Evolutionary conservation across 2,113 vertebrate species (phyloP).

Genomic region (Mesocricetus auratus): DNA sequence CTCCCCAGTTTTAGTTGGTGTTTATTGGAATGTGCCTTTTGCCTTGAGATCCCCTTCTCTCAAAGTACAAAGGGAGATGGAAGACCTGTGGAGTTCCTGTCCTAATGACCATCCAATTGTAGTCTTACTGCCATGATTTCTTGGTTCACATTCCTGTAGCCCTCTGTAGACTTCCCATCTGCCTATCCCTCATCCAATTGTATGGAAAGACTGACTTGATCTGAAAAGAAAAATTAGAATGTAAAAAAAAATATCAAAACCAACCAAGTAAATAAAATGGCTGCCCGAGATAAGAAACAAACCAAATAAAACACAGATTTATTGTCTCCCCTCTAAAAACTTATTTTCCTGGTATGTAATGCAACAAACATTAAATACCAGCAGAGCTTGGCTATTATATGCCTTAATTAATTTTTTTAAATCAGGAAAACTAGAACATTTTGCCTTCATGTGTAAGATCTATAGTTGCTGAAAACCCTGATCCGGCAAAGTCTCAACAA

Average conservation of each 20-base stretch:
- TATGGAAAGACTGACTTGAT: conserved; percentile 26
- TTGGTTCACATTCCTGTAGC: neutral
- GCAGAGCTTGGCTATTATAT: neutral
- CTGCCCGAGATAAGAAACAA: neutral
- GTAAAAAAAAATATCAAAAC: neutral
- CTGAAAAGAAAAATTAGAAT: neutral
- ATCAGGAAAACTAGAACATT: neutral
- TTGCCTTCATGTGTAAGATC: neutral
- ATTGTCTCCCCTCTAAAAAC: neutral
- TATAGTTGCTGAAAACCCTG: conserved; percentile 48
- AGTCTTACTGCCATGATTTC: neutral
- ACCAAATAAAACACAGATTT: neutral
- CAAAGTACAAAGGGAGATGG: neutral
- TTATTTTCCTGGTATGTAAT: neutral
- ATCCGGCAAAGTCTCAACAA: conserved; percentile 44
- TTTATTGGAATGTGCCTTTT: neutral
- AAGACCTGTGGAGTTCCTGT: neutral
- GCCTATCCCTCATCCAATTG: neutral
- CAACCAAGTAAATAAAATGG: conserved; percentile 34
- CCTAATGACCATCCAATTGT: neutral
- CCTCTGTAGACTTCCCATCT: neutral
- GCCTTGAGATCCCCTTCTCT: neutral
- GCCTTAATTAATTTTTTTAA: conserved; percentile 14
- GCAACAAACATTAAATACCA: neutral
- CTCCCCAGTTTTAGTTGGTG: neutral